Base-by-base conservation (phyloP, 2,888 invertebrate genomes). In the Rhabditoides inermis region DNA sequence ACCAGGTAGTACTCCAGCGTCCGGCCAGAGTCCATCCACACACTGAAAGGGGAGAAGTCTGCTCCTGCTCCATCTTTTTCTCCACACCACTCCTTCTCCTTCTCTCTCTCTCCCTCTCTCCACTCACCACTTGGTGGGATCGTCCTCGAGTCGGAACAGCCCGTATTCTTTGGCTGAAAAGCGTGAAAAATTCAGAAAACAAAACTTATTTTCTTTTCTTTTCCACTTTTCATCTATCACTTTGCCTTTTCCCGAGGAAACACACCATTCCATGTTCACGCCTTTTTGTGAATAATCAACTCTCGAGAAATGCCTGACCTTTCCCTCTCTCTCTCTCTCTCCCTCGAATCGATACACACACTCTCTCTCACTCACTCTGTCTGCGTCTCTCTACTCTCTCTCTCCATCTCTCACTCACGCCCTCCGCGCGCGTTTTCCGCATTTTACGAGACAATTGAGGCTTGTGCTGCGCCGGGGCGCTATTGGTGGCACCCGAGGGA, bases 1-100 rank as follows among this genome's bases (percentile, higher is more conserved):
- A 60, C 90, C 88, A 98, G 86, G 80, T 98, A 98, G 80, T 95
- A 95, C 79, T 94, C 94, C 65, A 99, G 83, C 71, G 87, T 88
- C 59, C 94, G 83, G 18, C 88, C 89, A 15, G 75, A 86, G 78
- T 98, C 95, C 75, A 98, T 81, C 95, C 95, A 98, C n/a, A n/a
- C n/a, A n/a, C n/a, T n/a, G n/a, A n/a, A n/a, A n/a, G n/a, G n/a
- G n/a, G n/a, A n/a, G n/a, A n/a, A n/a, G n/a, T n/a, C n/a, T n/a
- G n/a, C n/a, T n/a, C n/a, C n/a, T n/a, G n/a, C n/a, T n/a, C n/a
- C n/a, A n/a, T n/a, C n/a, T n/a, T n/a, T n/a, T n/a, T n/a, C n/a
- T n/a, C n/a, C n/a, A n/a, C n/a, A n/a, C n/a, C n/a, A n/a, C n/a
- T n/a, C n/a, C n/a, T n/a, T n/a, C n/a, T n/a, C n/a, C n/a, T n/a